Percentiles rank a stretch among this genome's conserved stretches.
These are phyloP conservation scores for Propithecus deckenii DNA, from an alignment of 2,797 vertebrate genomes.

Conservation along the genomic window DNA sequence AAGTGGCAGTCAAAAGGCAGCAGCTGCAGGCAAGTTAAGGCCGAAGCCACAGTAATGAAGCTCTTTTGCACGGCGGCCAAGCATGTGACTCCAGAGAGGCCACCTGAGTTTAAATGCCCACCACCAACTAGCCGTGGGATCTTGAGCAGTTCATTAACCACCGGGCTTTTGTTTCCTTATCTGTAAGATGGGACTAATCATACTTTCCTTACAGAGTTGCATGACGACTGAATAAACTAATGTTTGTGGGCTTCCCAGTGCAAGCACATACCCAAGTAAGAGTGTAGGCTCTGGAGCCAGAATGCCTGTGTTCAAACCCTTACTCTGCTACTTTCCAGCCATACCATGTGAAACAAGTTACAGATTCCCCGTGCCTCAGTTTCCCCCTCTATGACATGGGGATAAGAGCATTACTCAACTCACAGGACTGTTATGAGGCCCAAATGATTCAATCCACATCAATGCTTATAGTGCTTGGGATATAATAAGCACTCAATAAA, in stretches of 20 bases:
- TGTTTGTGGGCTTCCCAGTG: fast-evolving
- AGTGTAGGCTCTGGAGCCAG: not conserved
- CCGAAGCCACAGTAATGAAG: not conserved
- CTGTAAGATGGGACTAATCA: not conserved
- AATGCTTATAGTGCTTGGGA: not conserved
- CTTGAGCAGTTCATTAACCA: not conserved
- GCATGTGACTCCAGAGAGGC: not conserved
- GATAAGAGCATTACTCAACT: not conserved
- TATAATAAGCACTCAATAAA: not conserved
- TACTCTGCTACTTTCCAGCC: not conserved
- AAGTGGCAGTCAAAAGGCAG: not conserved
- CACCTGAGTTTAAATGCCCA: not conserved
- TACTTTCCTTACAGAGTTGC: not conserved
- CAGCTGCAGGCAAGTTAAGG: not conserved
- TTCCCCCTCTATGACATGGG: not conserved
- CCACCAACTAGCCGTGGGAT: not conserved
- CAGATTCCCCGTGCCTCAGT: not conserved
- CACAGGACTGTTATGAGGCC: not conserved
- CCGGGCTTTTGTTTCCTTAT: not conserved
- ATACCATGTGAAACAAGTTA: not conserved
- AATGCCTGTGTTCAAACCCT: not conserved
- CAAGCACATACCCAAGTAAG: not conserved
- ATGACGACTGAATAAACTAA: not conserved
- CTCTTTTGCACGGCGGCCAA: not conserved
- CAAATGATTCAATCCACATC: not conserved